Evolutionary conservation across 2,888 invertebrate genomes (phyloP), one percentile per base, ranked within the genome.

Genomic region (Junonia oenone): DNA sequence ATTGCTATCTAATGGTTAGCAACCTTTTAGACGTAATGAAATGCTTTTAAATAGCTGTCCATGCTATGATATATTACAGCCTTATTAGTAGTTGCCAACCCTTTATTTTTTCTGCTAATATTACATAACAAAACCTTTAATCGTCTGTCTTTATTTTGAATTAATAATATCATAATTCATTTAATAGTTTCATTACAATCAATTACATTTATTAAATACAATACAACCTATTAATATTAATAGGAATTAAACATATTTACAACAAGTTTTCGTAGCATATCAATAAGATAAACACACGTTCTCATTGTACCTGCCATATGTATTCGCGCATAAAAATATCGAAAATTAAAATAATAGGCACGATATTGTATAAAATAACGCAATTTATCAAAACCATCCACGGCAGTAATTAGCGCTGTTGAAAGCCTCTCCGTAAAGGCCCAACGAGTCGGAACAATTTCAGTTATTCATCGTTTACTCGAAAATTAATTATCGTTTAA

Each of bases 401-500:
- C 67, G 65, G 67, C 63, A 63, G 68, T 66, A 71, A 78, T 75
- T 77, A 72, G 57, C 58, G 61, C 43, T 55, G 55, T 56, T 48
- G 46, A 67, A 59, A 62, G 68, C 61, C 53, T 62, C 62, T 52
- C 52, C 59, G 61, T 62, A 62, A 67, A 68, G 64, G 64, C 59
- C 67, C 59, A 75, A 77, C 70, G 69, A 68, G 65, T 69, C 71
- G 74, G 71, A 75, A 76, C 68, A 67, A 61, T 63, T 67, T 64
- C 56, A 67, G 67, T 56, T 61, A 55, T 58, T 69, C 64, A 60
- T 63, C 59, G 56, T 63, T 56, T 62, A 56, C 51, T 58, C 59
- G 51, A 51, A 55, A 69, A 80, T 81, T 81, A 83, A 80, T 83
- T 74, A 72, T 61, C 56, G 35, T 55, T 61, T 48, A 58, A 45